Conservation (phyloP, 1,140 invertebrate species). For the Lepidotrigona ventralis region DNA sequence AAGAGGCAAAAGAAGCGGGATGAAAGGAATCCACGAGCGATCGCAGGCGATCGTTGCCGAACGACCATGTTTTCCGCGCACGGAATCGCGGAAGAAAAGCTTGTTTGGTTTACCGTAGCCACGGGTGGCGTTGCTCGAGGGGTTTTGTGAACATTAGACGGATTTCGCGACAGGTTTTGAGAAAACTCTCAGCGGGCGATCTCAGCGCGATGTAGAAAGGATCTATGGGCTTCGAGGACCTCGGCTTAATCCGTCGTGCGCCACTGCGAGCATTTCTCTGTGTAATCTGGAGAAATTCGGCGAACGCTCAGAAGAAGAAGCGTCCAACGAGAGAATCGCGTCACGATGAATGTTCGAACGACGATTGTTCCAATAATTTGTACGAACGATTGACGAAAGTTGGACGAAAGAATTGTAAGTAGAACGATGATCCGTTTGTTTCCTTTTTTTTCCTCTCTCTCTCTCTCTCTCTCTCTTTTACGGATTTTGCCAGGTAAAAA, state of each 20-base stretch:
- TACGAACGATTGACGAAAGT: rapidly evolving
- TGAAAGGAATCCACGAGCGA: constrained; percentile 34
- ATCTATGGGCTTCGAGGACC: constrained; percentile 54
- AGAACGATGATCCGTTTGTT: not conserved
- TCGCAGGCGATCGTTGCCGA: not conserved
- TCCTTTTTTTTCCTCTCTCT: too few species aligned
- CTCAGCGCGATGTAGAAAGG: constrained; percentile 13
- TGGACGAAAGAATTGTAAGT: not conserved
- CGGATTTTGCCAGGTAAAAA: not conserved
- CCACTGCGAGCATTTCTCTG: not conserved
- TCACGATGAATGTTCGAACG: too few species aligned
- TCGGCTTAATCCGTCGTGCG: constrained; percentile 62
- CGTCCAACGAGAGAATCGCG: not conserved
- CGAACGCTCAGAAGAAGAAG: not conserved
- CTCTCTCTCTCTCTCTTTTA: too few species aligned
- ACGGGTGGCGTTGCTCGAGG: constrained; percentile 48
- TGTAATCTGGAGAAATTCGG: not conserved
- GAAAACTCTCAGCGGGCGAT: constrained; percentile 69
- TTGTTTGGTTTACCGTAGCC: constrained; percentile 60
- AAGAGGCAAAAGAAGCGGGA: constrained; percentile 10
- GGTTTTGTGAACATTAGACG: constrained; percentile 43
- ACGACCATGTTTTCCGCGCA: constrained; percentile 20
- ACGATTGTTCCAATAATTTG: not conserved
- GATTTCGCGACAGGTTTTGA: constrained; percentile 69
- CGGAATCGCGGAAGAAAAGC: constrained; percentile 39